These are phyloP conservation scores for Siniperca chuatsi DNA, from an alignment of 2,113 vertebrate species.

Conservation along the genomic window DNA sequence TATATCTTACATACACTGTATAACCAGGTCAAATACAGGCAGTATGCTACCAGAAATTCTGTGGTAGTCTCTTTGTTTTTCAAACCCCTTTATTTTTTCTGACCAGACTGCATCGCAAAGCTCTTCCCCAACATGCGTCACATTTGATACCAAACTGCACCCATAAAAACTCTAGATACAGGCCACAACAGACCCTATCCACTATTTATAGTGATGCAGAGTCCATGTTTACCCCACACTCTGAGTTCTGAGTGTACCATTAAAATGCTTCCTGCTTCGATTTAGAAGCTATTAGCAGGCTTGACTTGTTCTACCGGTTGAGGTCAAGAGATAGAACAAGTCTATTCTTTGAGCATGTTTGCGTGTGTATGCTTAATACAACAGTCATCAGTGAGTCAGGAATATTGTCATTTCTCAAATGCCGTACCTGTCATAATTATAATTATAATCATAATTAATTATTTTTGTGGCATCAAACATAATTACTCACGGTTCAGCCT, in stretches of 20 bases:
- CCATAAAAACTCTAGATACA: conserved; percentile 39
- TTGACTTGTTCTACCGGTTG: conserved; percentile 60
- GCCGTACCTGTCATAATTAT: conserved; percentile 43
- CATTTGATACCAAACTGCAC: conserved; percentile 39
- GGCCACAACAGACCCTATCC: conserved; percentile 40
- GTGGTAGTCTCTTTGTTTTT: conserved; percentile 3
- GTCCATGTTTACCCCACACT: conserved; percentile 50
- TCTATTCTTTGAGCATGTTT: conserved; percentile 11
- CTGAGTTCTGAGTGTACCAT: conserved; percentile 58
- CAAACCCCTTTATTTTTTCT: background rate
- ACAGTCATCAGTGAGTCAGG: conserved; percentile 48
- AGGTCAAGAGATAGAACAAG: conserved; percentile 59
- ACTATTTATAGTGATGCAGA: conserved; percentile 68
- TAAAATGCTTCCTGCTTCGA: conserved; percentile 54
- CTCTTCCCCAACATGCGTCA: conserved; percentile 29
- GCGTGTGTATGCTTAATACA: background rate
- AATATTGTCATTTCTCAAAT: conserved; percentile 23
- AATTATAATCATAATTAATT: too few species aligned
- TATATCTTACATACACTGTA: background rate
- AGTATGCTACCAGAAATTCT: background rate
- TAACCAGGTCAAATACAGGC: background rate
- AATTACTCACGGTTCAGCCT: background rate
- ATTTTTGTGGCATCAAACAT: conserved; percentile 1
- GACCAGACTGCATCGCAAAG: conserved; percentile 16
- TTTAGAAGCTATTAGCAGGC: conserved; percentile 67